Conservation (phyloP, 2,113 vertebrate genomes). For the Octodon degus region DNA sequence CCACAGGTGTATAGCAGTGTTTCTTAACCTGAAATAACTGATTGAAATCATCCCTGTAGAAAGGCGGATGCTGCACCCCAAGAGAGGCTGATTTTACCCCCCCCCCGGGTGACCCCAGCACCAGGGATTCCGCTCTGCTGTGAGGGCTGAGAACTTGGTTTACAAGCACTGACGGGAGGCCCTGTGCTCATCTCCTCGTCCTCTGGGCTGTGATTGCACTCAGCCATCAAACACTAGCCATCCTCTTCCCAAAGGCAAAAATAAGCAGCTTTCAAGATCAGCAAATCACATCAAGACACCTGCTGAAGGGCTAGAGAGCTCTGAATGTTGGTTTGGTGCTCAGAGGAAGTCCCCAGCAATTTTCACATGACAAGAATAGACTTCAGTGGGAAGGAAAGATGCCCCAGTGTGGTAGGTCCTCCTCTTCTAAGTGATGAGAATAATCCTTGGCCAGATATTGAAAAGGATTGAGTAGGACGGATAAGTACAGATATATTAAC, state of each 20-base stretch:
- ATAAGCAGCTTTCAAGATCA: neutral
- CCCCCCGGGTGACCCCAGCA: no score
- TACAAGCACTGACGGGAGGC: neutral
- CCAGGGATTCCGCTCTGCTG: neutral
- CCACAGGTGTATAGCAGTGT: neutral
- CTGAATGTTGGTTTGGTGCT: neutral
- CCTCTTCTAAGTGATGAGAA: neutral
- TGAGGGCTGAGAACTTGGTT: neutral
- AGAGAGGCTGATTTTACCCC: neutral
- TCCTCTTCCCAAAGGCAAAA: neutral
- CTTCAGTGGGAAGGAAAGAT: neutral
- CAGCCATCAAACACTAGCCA: neutral
- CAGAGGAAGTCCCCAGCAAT: neutral
- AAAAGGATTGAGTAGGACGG: neutral
- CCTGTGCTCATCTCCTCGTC: neutral
- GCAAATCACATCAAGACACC: neutral
- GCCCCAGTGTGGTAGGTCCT: neutral
- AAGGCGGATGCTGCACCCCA: neutral
- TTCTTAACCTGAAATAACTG: neutral
- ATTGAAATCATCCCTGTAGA: neutral
- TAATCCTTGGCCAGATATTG: neutral
- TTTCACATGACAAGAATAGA: neutral
- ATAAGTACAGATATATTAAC: neutral
- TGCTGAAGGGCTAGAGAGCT: neutral
- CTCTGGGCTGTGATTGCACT: neutral